Base-by-base conservation (phyloP, 2,797 vertebrate genomes). In the Falco peregrinus region DNA sequence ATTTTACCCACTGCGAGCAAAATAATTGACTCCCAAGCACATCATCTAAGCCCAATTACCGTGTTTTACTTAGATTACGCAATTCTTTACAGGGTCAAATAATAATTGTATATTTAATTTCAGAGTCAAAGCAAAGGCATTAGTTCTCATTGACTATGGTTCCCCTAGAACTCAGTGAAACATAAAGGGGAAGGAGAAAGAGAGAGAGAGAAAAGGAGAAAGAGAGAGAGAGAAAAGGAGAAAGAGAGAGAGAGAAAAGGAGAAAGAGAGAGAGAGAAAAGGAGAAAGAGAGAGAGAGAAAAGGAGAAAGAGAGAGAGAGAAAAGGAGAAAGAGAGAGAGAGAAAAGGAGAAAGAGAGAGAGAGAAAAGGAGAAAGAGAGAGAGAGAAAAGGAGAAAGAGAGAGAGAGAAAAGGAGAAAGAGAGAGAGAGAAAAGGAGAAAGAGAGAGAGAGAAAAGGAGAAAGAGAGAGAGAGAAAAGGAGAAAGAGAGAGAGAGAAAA, bases 381-480 rank as follows among this genome's bases (percentile, higher is more conserved):
- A 39, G 37, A 37, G 35, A 37, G 35, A 39, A 37, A 37, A 37
- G 35, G 35, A 37, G 35, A 37, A 37, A 37, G 35, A 37, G 37
- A 37, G 37, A 39, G 39, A 39, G 39, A 39, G 39, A 39, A 1
- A 1, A 5, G 16, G 45, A 59, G 15, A 18, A 2, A 2, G 4
- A 5, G 4, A 2, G 11, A 39, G 37, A 37, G 35, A 37, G 35
- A 39, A 37, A 37, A 37, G 35, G 35, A 37, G 35, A 37, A 37
- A 37, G 35, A 37, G 37, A 37, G 37, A 39, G 39, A 39, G 39
- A 39, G 39, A 39, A 1, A 65, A 59, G 16, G 26, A 47, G 15
- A 18, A 2, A 2, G 4, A 5, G 4, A 2, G 37, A 9, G 2
- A 2, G 4, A 5, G 4, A 2, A 1, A 1, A 5, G 16, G 45